Conservation (phyloP, 2,888 invertebrate genomes). For the Neoascia interrupta region DNA sequence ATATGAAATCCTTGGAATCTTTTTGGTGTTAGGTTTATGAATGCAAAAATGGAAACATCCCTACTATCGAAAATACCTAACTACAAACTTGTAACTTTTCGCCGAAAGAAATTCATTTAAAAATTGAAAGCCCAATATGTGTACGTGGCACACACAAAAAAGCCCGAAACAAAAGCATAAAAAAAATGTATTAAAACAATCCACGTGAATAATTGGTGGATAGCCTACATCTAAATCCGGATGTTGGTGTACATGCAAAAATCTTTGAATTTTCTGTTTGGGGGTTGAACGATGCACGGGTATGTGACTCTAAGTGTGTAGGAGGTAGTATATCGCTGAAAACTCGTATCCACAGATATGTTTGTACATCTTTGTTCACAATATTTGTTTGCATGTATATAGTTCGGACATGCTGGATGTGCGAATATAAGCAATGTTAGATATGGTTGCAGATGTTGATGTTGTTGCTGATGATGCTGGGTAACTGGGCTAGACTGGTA, state of each 20-base stretch:
- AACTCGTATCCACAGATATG: slow-evolving; percentile 53
- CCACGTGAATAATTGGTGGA: slow-evolving; percentile 57
- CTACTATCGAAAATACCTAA: too few relatives aligned
- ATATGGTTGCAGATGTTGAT: slow-evolving; percentile 74
- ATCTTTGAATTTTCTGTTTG: slow-evolving; percentile 63
- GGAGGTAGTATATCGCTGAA: slow-evolving; percentile 46
- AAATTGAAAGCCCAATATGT: too few relatives aligned
- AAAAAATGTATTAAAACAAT: slow-evolving; percentile 22
- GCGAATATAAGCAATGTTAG: slow-evolving; percentile 58
- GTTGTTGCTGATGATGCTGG: slow-evolving; percentile 68
- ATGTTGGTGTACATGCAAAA: slow-evolving; percentile 56
- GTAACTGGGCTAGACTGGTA: slow-evolving; percentile 57
- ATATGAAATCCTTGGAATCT: too few relatives aligned
- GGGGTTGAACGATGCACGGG: slow-evolving; percentile 63
- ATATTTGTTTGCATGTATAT: slow-evolving; percentile 19
- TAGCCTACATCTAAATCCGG: slow-evolving; percentile 58
- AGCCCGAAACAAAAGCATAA: slow-evolving; percentile 13
- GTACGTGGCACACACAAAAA: too few relatives aligned
- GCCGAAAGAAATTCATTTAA: too few relatives aligned
- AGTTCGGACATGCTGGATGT: slow-evolving; percentile 52
- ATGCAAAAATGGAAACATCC: too few relatives aligned
- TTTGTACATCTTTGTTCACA: slow-evolving; percentile 2
- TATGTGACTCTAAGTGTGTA: slow-evolving; percentile 17
- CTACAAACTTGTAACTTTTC: too few relatives aligned
- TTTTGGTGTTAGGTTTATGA: too few relatives aligned